Conservation (phyloP, 2,113 vertebrate genomes). For the Promerops cafer region DNA sequence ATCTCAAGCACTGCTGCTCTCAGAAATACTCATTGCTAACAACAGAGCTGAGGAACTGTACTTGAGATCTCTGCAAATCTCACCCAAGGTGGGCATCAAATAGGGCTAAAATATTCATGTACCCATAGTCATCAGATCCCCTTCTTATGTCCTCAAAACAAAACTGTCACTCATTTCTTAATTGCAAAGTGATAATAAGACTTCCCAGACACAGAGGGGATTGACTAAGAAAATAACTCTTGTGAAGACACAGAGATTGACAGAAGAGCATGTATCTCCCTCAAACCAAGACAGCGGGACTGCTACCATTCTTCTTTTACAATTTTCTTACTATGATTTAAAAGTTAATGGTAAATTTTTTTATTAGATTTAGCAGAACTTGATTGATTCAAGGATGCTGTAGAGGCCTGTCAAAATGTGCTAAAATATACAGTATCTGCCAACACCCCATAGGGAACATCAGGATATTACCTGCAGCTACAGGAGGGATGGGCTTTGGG, state of each 20-base stretch:
- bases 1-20: background rate
- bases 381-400: slow-evolving; percentile 45
- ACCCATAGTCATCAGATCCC: background rate
- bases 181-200: background rate
- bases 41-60: background rate
- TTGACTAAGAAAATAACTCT: background rate
- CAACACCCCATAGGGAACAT: slow-evolving; percentile 37
- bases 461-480: slow-evolving; percentile 52
- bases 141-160: background rate
- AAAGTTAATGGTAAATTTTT: slow-evolving; percentile 26
- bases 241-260: background rate
- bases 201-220: background rate
- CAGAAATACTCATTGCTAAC: background rate
- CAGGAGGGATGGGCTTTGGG: background rate
- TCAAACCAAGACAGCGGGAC: background rate
- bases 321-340: background rate
- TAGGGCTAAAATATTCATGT: background rate
- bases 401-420: slow-evolving; percentile 51
- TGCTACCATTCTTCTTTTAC: background rate
- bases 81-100: background rate
- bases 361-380: slow-evolving; percentile 33
- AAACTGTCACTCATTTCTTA: background rate
- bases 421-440: slow-evolving; percentile 58
- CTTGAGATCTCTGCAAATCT: background rate
- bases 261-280: background rate